A percentile compares a stretch with the other conserved stretches of the same genome.
Conservation (phyloP, 2,797 vertebrate species). For the Parauchenoglanis ngamensis region DNA sequence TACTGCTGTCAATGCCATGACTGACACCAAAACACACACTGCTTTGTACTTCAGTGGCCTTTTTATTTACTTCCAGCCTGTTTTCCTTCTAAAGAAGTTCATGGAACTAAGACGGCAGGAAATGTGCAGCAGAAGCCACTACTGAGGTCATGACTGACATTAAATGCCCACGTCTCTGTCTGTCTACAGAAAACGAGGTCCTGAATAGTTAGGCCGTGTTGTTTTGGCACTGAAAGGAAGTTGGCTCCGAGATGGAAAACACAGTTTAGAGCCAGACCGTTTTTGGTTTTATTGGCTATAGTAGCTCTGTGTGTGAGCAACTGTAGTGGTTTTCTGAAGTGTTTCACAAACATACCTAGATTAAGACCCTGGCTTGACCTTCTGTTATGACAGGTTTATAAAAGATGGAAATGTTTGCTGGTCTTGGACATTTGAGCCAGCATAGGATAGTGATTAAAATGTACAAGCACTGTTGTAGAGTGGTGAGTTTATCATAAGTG, state of each 20-base stretch:
- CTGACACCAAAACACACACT: background rate
- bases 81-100: background rate
- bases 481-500: background rate
- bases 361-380: background rate
- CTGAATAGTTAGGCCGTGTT: background rate
- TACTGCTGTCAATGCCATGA: background rate
- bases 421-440: background rate
- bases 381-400: background rate
- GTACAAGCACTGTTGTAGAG: background rate
- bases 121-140: background rate
- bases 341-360: background rate
- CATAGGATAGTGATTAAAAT: background rate
- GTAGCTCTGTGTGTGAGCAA: background rate
- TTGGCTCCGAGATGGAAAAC: conserved; percentile 10
- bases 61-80: background rate
- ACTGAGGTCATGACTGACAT: background rate
- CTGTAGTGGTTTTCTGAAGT: background rate
- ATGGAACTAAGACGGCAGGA: background rate
- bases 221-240: background rate
- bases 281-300: background rate
- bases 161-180: background rate
- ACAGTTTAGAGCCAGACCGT: background rate
- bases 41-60: background rate
- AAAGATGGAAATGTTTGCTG: background rate
- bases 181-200: conserved; percentile 10